A percentile compares a stretch with the other conserved stretches of the same genome.
Conservation (phyloP, 2,888 invertebrate genomes). For the Dolomedes plantarius region DNA sequence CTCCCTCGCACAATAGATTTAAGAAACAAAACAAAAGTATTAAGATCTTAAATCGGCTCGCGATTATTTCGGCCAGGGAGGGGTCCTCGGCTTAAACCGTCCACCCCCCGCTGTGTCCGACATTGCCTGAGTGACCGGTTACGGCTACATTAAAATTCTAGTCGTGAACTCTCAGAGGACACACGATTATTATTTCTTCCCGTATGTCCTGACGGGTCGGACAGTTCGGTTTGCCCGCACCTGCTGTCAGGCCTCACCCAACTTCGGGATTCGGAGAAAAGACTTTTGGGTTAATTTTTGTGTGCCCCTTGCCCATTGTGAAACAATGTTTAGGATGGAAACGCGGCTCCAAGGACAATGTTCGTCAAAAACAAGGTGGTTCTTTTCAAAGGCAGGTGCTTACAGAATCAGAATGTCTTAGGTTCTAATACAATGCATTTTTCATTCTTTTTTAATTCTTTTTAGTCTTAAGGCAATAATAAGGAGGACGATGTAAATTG, state of each 20-base stretch:
- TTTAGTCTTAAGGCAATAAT: no score
- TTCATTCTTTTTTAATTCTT: no score
- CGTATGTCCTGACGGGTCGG: not conserved
- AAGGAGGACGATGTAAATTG: no score
- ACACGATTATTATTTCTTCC: not conserved
- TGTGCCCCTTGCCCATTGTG: not conserved
- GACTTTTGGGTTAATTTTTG: not conserved
- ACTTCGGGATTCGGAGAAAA: not conserved
- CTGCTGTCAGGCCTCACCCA: not conserved
- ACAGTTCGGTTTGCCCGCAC: no score
- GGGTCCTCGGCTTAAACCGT: not conserved
- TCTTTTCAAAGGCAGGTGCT: no score
- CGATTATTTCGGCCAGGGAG: constrained; percentile 31
- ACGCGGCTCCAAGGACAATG: no score
- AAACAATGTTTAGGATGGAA: not conserved
- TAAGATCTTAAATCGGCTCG: constrained; percentile 6
- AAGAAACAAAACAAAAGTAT: constrained; percentile 27
- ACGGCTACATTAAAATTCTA: constrained; percentile 19
- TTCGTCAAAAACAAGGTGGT: no score
- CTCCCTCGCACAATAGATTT: not conserved
- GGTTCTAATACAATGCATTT: no score
- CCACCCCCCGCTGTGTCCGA: constrained; percentile 22
- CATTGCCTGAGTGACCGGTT: constrained; percentile 36
- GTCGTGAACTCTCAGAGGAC: not conserved
- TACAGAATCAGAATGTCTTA: no score